Percentiles rank a stretch among this genome's conserved stretches.
Conservation (phyloP, 2,888 invertebrate genomes). For the Elegia similella region DNA sequence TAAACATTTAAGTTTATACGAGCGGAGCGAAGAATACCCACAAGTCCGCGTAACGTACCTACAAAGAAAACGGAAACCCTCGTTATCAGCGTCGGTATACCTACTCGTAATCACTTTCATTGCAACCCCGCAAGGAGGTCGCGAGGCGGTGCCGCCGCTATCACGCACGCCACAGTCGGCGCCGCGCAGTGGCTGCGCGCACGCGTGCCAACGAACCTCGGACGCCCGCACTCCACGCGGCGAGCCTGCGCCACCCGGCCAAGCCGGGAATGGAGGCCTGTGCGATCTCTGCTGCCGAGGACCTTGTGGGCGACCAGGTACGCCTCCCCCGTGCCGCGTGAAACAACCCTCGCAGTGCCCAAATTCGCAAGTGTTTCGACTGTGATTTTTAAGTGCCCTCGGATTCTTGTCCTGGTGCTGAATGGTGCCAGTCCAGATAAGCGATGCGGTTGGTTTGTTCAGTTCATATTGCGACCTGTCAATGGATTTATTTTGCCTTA, state of each 20-base stretch:
- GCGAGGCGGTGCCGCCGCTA: constrained; percentile 45
- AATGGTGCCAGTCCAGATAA: constrained; percentile 14
- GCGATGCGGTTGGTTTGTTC: constrained; percentile 14
- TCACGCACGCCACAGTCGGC: constrained; percentile 48
- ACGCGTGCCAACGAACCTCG: constrained; percentile 33
- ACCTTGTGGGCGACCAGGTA: constrained; percentile 79
- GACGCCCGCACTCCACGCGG: constrained; percentile 40
- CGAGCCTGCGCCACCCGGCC: constrained; percentile 50
- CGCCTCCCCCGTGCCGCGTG: constrained; percentile 25
- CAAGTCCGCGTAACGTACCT: background rate
- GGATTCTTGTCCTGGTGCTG: constrained; percentile 12
- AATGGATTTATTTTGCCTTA: background rate
- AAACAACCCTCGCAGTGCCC: constrained; percentile 10
- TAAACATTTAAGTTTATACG: background rate
- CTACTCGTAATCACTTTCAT: constrained; percentile 68
- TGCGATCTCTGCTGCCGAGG: constrained; percentile 72
- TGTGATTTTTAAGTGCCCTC: constrained; percentile 11
- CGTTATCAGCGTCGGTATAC: constrained; percentile 74
- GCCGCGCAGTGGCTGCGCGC: constrained; percentile 23
- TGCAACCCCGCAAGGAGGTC: constrained; percentile 74
- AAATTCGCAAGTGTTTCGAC: constrained; percentile 1
- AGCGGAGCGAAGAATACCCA: background rate
- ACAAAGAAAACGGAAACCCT: constrained; percentile 44
- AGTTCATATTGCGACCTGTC: background rate
- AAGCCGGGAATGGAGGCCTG: constrained; percentile 77